Percentiles rank a stretch among this genome's conserved stretches.
Evolutionary conservation across 2,113 vertebrate genomes (phyloP).

Genomic region (Numida meleagris): DNA sequence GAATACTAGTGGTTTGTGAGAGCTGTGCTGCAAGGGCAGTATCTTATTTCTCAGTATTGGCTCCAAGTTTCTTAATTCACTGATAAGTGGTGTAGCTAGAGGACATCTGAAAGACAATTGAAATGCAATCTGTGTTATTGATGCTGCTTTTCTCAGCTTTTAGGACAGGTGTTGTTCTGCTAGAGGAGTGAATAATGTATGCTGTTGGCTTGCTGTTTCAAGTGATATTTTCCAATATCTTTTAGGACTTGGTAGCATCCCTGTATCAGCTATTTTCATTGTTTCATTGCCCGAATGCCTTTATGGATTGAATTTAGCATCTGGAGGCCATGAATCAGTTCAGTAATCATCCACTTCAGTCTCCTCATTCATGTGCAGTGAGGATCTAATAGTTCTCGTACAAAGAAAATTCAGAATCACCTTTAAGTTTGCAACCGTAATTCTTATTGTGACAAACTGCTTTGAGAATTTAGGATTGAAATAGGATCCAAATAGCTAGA

Average conservation of each 20-base stretch:
- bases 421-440: background rate
- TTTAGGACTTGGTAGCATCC: background rate
- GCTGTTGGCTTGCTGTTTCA: background rate
- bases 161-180: background rate
- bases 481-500: background rate
- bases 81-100: background rate
- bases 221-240: background rate
- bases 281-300: background rate
- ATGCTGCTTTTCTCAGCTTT: background rate
- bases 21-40: accelerated
- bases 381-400: background rate
- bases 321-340: background rate
- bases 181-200: background rate
- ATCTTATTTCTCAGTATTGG: background rate
- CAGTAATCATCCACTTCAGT: background rate
- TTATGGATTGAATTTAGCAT: background rate
- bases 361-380: background rate
- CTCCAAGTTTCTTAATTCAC: background rate
- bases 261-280: background rate
- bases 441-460: background rate
- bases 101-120: background rate
- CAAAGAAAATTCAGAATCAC: background rate
- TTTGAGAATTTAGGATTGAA: background rate
- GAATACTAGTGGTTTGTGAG: background rate
- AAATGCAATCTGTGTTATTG: background rate